A percentile compares a stretch with the other conserved stretches of the same genome.
Conservation (phyloP, 1,140 invertebrate species). For the Drosophila baimaii region DNA sequence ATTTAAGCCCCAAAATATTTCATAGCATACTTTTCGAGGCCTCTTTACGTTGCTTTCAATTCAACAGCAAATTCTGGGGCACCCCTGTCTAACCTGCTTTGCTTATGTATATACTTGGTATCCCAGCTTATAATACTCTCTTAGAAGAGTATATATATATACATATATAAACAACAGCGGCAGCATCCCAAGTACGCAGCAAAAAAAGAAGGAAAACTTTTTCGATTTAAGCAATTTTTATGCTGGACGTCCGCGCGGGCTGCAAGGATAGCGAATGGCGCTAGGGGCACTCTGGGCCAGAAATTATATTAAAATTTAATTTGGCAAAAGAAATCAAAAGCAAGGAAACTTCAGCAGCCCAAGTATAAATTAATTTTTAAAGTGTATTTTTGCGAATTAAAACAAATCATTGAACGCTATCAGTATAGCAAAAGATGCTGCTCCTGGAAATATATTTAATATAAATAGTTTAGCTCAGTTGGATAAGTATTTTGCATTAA, state of each 20-base stretch:
- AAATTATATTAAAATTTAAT: slow-evolving; percentile 13
- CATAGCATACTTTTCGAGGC: neutral
- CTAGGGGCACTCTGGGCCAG: slow-evolving; percentile 4
- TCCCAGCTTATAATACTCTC: too few relatives aligned
- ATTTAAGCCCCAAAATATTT: neutral
- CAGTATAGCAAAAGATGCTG: too few relatives aligned
- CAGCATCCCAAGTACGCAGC: slow-evolving; percentile 15
- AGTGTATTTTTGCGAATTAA: slow-evolving; percentile 6
- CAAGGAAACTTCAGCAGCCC: neutral
- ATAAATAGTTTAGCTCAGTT: neutral
- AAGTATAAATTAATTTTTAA: slow-evolving; percentile 3
- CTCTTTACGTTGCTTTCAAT: neutral
- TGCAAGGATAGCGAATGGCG: slow-evolving; percentile 11
- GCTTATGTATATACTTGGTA: too few relatives aligned
- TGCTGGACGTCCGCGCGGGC: slow-evolving; percentile 4
- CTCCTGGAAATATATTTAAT: neutral
- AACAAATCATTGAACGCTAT: neutral
- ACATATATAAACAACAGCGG: slow-evolving; percentile 25
- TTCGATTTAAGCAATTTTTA: slow-evolving; percentile 80
- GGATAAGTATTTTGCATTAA: slow-evolving; percentile 63
- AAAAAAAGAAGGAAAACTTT: slow-evolving; percentile 64
- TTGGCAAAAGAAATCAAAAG: slow-evolving; percentile 14
- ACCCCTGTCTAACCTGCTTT: too few relatives aligned
- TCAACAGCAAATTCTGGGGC: too few relatives aligned
- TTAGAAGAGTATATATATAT: slow-evolving; percentile 8